These are phyloP conservation scores for Semnornis frantzii DNA, from an alignment of 2,113 vertebrate genomes.

Conservation along the genomic window DNA sequence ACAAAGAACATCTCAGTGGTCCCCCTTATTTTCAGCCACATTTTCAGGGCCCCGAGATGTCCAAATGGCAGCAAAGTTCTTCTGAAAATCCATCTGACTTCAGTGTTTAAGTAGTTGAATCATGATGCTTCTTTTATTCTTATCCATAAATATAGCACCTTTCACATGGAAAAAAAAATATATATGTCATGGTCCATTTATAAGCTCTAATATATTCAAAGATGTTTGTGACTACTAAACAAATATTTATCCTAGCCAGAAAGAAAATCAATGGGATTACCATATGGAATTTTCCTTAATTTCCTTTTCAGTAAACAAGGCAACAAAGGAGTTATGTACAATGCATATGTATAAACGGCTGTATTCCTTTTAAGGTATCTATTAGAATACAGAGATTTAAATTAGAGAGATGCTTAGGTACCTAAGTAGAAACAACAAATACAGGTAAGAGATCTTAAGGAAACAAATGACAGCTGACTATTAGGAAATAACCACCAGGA, in stretches of 20 bases:
- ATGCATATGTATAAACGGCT: background rate
- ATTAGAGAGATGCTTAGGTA: background rate
- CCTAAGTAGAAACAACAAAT: background rate
- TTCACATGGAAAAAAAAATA: background rate
- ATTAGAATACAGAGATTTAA: background rate
- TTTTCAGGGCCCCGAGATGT: background rate
- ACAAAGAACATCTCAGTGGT: background rate
- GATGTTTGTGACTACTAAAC: background rate
- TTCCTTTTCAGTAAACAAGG: background rate
- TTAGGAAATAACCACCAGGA: background rate
- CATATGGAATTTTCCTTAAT: background rate
- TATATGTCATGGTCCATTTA: background rate
- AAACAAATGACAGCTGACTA: background rate
- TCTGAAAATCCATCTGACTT: background rate
- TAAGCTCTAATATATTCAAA: background rate
- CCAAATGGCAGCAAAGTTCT: background rate
- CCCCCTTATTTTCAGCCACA: background rate
- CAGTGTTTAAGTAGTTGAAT: background rate
- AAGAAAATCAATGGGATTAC: background rate
- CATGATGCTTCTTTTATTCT: background rate
- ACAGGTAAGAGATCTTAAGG: background rate
- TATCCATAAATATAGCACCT: background rate
- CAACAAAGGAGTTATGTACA: background rate
- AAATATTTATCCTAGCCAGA: background rate
- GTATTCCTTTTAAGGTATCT: background rate